Percentiles rank a stretch among this genome's conserved stretches.
Conservation (phyloP, 2,888 invertebrate genomes). For the Tachina grossa region DNA sequence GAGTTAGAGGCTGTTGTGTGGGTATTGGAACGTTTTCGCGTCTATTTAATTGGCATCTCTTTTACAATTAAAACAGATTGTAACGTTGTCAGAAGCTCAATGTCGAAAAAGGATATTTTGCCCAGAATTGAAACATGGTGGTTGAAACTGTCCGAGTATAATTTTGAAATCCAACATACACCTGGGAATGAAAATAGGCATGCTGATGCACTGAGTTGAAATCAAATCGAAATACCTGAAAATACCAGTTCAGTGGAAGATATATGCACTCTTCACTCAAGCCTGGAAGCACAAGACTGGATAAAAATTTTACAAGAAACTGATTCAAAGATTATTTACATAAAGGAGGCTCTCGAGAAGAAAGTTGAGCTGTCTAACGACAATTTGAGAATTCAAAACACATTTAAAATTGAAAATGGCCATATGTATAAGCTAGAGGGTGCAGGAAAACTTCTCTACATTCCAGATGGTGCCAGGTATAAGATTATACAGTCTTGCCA, state of each 20-base stretch:
- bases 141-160: not conserved
- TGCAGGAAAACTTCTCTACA: not conserved
- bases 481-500: conserved; percentile 20
- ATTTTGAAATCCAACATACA: conserved; percentile 8
- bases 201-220: conserved; percentile 41
- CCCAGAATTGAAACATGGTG: conserved; percentile 7
- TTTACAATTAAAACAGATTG: no score
- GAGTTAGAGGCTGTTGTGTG: no score
- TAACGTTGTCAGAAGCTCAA: no score
- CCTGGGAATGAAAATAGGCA: conserved; percentile 19
- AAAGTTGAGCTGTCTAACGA: conserved; percentile 3
- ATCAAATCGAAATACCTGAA: conserved; percentile 8
- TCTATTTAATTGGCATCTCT: no score
- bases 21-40: no score
- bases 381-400: conserved; percentile 11
- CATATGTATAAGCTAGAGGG: no score
- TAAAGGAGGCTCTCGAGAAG: not conserved
- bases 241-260: conserved; percentile 25
- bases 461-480: conserved; percentile 21
- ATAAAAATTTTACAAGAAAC: no score
- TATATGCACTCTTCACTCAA: no score
- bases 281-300: no score
- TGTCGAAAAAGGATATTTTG: no score
- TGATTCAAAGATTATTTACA: conserved; percentile 24
- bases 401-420: no score